Base-by-base conservation (phyloP, 2,888 invertebrate genomes). In the Tuta absoluta region DNA sequence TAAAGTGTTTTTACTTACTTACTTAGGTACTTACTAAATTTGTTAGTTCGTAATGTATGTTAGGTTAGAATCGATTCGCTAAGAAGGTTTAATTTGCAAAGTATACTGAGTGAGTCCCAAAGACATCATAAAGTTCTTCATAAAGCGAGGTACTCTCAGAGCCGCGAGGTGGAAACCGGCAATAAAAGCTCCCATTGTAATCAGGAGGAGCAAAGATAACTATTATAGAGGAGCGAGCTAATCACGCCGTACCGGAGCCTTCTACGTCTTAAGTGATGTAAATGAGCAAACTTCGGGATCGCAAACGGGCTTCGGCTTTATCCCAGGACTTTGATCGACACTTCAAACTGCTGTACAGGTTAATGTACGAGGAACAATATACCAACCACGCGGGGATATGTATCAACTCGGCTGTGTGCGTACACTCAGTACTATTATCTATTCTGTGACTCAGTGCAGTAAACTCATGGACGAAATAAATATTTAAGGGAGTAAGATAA, bases 211-310 rank as follows among this genome's bases (percentile, higher is more conserved):
- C 74, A 74, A 69, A 75, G 72, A 72, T 77, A 77, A 79, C 80
- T 79, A 79, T 77, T 73, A 70, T 65, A 67, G 63, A 65, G 63
- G 41, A 60, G 66, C 63, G 71, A 79, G 78, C 82, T 87, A 85
- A 85, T 86, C 85, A 85, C 83, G 80, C 75, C 73, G 75, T 77
- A 78, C 81, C 83, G 78, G 76, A 83, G 84, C 85, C 83, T 85
- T 86, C 82, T 78, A 77, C 79, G 81, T 80, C 84, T 78, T 82
- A 82, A 86, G 84, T 85, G 80, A 89, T 88, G 86, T 84, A 87
- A 88, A 90, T 86, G 85, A 87, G 84, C 77, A 86, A 87, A 88
- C 83, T 89, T 87, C 74, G 78, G 76, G 81, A 82, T 83, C 81
- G 79, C 83, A 83, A 86, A 87, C 82, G 80, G 78, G 78, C 79